A percentile compares a stretch with the other conserved stretches of the same genome.
These are phyloP conservation scores for Epinotia demarniana DNA, from an alignment of 2,888 invertebrate genomes.

Conservation along the genomic window DNA sequence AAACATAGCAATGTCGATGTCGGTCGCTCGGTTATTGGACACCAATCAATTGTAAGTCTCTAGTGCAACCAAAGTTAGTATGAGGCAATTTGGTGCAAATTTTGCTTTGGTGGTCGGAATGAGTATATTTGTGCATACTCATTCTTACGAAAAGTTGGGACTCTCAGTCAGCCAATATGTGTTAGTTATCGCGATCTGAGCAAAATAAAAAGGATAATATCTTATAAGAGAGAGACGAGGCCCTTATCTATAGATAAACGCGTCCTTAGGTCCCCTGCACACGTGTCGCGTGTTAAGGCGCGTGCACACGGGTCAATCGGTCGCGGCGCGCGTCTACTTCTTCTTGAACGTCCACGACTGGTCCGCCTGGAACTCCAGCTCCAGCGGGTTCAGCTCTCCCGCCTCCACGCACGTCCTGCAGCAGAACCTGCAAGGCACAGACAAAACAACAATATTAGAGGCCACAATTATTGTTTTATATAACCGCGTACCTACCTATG, in stretches of 20 bases:
- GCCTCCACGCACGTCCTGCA: constrained; percentile 96
- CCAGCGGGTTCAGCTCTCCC: constrained; percentile 86
- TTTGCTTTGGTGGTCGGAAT: too few species aligned
- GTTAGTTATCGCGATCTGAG: neutral
- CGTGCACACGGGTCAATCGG: neutral
- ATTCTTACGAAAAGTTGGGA: neutral
- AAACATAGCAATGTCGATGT: neutral
- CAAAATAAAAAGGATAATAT: neutral
- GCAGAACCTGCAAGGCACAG: constrained; percentile 87
- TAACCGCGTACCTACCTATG: too few species aligned
- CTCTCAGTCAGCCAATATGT: neutral
- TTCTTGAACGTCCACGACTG: constrained; percentile 51
- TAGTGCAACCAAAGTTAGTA: neutral
- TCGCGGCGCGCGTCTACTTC: constrained; percentile 21
- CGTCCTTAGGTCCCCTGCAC: neutral
- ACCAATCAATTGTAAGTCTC: neutral
- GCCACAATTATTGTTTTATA: too few species aligned
- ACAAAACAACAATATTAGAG: neutral
- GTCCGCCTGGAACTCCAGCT: constrained; percentile 65
- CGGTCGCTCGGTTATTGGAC: neutral
- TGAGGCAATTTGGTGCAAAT: too few species aligned
- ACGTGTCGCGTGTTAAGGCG: neutral
- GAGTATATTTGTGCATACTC: too few species aligned
- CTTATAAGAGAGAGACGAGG: neutral
- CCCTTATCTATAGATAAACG: constrained; percentile 2